These are phyloP conservation scores for Pelecanoides urinatrix DNA, from an alignment of 2,113 vertebrate genomes.

Conservation along the genomic window DNA sequence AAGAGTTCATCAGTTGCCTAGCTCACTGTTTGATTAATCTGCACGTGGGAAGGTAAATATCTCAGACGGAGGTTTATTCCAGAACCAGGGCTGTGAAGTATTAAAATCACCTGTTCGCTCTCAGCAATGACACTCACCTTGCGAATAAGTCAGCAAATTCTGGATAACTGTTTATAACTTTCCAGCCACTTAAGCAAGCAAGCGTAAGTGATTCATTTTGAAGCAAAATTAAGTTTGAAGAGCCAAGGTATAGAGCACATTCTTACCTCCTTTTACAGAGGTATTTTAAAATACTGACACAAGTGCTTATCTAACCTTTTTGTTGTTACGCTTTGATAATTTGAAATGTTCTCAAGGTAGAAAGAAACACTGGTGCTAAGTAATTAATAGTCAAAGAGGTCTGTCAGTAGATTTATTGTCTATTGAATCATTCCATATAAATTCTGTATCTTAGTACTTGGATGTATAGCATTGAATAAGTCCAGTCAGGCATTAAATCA, in stretches of 20 bases:
- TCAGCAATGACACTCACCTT: background rate
- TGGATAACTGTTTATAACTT: background rate
- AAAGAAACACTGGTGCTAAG: background rate
- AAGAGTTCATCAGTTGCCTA: constrained; percentile 95
- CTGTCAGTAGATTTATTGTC: background rate
- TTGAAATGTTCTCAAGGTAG: background rate
- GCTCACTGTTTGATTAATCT: constrained; percentile 96
- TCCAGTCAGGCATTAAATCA: background rate
- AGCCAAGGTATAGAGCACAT: background rate
- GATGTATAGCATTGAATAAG: background rate
- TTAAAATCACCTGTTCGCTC: background rate
- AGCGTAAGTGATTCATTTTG: background rate
- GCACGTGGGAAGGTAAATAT: constrained; percentile 87
- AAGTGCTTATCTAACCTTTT: background rate
- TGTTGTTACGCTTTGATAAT: background rate
- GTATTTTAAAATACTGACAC: background rate
- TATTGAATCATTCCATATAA: background rate
- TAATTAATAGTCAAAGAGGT: background rate
- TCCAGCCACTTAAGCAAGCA: background rate
- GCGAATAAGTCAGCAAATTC: background rate
- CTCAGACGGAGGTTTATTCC: background rate
- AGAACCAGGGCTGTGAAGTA: background rate
- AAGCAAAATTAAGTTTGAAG: background rate
- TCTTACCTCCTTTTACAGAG: background rate
- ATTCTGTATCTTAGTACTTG: background rate